Conservation (phyloP, 2,797 vertebrate genomes). For the Crenuchus spilurus region DNA sequence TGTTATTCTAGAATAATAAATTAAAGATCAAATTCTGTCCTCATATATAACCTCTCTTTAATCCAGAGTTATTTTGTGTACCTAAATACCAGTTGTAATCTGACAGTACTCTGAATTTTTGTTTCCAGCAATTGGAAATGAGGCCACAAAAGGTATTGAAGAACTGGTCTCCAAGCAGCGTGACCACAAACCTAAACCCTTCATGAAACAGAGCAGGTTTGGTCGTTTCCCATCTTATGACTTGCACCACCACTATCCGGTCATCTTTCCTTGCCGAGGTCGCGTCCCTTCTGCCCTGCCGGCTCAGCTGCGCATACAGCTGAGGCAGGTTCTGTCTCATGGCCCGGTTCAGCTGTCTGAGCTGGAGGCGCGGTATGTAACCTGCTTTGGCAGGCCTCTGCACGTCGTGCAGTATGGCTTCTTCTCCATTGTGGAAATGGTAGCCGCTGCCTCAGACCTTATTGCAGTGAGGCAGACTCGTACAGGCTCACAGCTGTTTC, state of each 20-base stretch:
- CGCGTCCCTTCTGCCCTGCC: slow-evolving; percentile 72
- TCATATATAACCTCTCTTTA: no score
- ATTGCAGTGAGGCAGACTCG: slow-evolving; percentile 78
- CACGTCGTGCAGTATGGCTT: slow-evolving; percentile 82
- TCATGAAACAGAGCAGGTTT: not conserved
- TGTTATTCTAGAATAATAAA: no score
- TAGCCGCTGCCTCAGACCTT: slow-evolving; percentile 77
- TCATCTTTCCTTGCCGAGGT: slow-evolving; percentile 69
- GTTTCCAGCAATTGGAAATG: slow-evolving; percentile 80
- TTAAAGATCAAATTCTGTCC: no score
- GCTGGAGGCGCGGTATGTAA: slow-evolving; percentile 78
- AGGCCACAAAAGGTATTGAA: slow-evolving; percentile 82
- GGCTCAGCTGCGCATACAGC: slow-evolving; percentile 79
- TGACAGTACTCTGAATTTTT: not conserved
- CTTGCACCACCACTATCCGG: not conserved
- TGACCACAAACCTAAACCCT: slow-evolving; percentile 52
- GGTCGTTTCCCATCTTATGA: slow-evolving; percentile 51
- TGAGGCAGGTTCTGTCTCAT: slow-evolving; percentile 81
- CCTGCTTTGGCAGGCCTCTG: slow-evolving; percentile 79
- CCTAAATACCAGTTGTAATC: no score
- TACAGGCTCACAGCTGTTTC: slow-evolving; percentile 79
- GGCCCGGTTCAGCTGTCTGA: slow-evolving; percentile 82
- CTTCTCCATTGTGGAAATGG: slow-evolving; percentile 81
- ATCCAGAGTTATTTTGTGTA: not conserved
- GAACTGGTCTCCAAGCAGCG: slow-evolving; percentile 84